Conservation (phyloP, 1,140 invertebrate genomes). For the Neodiprion lecontei region DNA sequence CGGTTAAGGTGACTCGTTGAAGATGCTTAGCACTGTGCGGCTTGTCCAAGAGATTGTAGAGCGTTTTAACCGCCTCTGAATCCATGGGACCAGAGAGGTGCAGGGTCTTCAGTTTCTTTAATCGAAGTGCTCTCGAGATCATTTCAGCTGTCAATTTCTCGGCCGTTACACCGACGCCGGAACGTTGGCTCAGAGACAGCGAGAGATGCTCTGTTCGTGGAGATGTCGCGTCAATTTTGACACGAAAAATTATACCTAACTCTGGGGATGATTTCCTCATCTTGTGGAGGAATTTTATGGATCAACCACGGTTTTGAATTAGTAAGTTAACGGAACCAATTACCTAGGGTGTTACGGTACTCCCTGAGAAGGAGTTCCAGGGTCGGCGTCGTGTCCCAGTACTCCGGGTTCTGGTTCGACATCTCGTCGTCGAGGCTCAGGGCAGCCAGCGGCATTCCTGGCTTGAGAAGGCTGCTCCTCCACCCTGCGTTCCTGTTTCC, state of each 20-base stretch:
- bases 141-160: not conserved
- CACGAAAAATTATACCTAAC: too few species aligned
- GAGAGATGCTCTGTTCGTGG: not conserved
- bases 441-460: not conserved
- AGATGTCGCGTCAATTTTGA: too few species aligned
- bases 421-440: not conserved
- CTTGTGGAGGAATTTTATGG: too few species aligned
- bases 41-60: not conserved
- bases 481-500: not conserved
- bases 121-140: not conserved
- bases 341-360: not conserved
- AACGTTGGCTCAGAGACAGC: not conserved
- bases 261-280: too few species aligned
- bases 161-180: not conserved
- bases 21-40: not conserved
- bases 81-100: not conserved
- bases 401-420: not conserved
- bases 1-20: not conserved
- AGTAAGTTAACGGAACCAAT: not conserved
- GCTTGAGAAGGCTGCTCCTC: not conserved
- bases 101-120: conserved; percentile 1
- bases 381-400: not conserved
- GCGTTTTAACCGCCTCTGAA: not conserved
- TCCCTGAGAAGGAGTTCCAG: not conserved
- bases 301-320: too few species aligned